Base-by-base conservation (phyloP, 1,140 invertebrate species). In the Solen grandis region DNA sequence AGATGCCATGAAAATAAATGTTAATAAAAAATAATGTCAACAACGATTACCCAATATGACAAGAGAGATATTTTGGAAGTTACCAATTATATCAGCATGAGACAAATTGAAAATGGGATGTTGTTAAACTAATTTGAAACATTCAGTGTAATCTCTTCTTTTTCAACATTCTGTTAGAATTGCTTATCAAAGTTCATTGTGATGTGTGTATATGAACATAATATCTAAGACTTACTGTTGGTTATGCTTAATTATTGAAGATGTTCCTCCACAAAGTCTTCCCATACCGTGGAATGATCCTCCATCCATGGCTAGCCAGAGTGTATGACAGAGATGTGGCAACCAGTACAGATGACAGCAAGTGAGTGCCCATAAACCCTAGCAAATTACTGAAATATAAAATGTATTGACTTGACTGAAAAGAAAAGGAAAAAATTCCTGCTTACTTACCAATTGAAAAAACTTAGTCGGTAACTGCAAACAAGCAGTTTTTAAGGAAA, bases 181-280 rank as follows among this genome's bases (percentile, higher is more conserved):
- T 19, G 16, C 22, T 50, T 27, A 5, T 27, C 31, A 31, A 29
- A 76, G 2, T 22, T n/a, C 50, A 16, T n/a, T 22, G 22, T 63
- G 35, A 36, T 33, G 25, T 4, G 13, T n/a, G 5, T 52, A n/a
- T 60, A 22, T 14, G 27, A n/a, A 10, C 13, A 36, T 5, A 35
- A 29, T 14, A n/a, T 75, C 46, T 50, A 38, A 22, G 10, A 57
- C 31, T 54, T 68, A 1, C 89, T 88, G 5, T 85, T n/a, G n/a
- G n/a, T n/a, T n/a, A n/a, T n/a, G n/a, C n/a, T n/a, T n/a, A n/a
- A n/a, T n/a, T n/a, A n/a, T n/a, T n/a, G n/a, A n/a, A 93, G 92
- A 93, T 99, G 54, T 99, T 99, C 91, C 93, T 99, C 27, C 98
- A 99, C 90, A 95, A 96, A 89, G 95, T 99, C 22, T 99, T 99